Evolutionary conservation across 2,888 invertebrate genomes (phyloP), one percentile per base, ranked within the genome.

Genomic region (Spilosoma lubricipeda): DNA sequence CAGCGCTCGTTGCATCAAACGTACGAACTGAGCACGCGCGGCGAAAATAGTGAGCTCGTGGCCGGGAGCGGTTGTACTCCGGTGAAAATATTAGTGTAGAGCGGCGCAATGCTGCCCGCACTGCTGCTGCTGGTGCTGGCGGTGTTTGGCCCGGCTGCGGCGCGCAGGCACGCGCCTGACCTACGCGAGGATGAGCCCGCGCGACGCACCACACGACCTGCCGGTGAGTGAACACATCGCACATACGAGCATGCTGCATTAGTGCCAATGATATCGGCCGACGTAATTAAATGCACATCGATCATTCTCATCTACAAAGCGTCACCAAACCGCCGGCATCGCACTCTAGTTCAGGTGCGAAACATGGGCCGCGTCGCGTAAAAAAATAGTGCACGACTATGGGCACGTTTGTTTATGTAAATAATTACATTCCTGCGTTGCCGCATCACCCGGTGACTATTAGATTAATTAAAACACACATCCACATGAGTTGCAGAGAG

Each of bases 101-200:
- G 85, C 87, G 87, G 90, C 88, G 88, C 81, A 86, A 94, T 94
- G 94, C 92, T 95, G 91, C 90, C 89, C 84, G 92, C 92, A 90
- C 91, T 94, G 91, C 90, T 93, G 89, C 85, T 94, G 92, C 90
- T 93, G 89, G 90, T 90, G 91, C 89, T 92, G 92, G 91, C 88
- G 86, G 90, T 89, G 86, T 86, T 89, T 87, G 89, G 85, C 83
- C 91, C 91, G 80, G 93, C 88, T 74, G 88, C 86, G 73, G 93
- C 94, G 83, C 94, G 97, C 86, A 96, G 96, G 87, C 97, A 96
- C 90, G 96, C 97, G 86, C 97, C 97, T 82, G 94, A 96, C 84
- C 94, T 97, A 89, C 94, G 96, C 77, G 97, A 97, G 92, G 97
- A 97, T 91, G 97, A 97, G 87, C 97, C 97, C 91, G 96, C 96